Evolutionary conservation across 1,140 invertebrate genomes (phyloP), one percentile per base, ranked within the genome.

Genomic region (Tribolium madens): DNA sequence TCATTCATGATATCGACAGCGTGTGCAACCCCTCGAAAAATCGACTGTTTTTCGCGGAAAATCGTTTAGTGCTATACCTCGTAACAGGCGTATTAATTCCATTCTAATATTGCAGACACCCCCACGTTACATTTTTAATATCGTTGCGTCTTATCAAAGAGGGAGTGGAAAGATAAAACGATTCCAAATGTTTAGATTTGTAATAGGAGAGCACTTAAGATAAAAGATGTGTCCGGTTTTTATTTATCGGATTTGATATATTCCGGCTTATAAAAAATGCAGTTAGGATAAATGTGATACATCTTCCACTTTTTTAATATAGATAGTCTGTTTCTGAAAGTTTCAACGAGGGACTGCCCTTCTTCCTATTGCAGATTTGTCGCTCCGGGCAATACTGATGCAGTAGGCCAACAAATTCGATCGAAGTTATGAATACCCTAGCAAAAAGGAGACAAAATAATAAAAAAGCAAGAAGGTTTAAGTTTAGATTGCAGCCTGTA

Each of bases 1-100:
- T 78, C 76, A 79, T 79, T 79, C 73, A 79, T 78, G 71, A 71
- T 33, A 17, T 64, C 57, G 57, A 64, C 36, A 33, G 57, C 57
- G 57, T 64, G 57, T 64, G 26, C 21, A 33, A 21, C 52, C 57
- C 57, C 57, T 69, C 60, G 33, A 78, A 78, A 78, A 78, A 74
- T 73, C 71, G 70, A 69, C 60, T 60, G 31, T 76, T 76, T 21
- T 64, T 64, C 57, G 57, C 57, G 26, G 57, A 64, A 64, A 64
- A 64, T 64, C 57, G 57, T 64, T 64, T 64, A 64, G 57, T 64
- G 31, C 57, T n/a, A 6, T 64, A 12, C 57, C 10, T 64, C 57
- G 26, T 18, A 33, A 33, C 57, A 64, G 57, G 36, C 26, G 26
- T 64, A 64, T 64, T 64, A 64, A 64, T 64, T 64, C 26, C 21